Evolutionary conservation across 2,888 invertebrate genomes (phyloP), one percentile per base, ranked within the genome.

Genomic region (Calliopum simillimum): DNA sequence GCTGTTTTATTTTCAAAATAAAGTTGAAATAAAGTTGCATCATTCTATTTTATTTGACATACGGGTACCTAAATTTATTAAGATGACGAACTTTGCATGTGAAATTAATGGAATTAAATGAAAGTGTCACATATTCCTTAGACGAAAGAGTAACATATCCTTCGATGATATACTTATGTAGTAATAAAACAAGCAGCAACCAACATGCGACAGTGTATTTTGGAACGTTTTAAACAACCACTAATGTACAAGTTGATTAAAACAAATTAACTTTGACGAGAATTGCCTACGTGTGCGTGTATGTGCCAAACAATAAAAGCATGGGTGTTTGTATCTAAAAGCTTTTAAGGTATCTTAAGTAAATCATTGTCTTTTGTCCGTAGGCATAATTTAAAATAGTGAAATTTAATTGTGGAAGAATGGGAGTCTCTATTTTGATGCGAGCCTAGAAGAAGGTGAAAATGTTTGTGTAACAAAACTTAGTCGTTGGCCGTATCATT

Each of bases 251-350:
- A 64, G 43, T 46, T 72, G 72, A 74, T 75, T 71, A 53, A 71
- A 75, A 74, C 72, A 74, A 68, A 71, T 70, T 73, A 69, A 67
- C 69, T 70, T 56, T 58, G 72, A 68, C 63, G 65, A 58, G 71
- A 56, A 70, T 69, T 62, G 44, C 25, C 14, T 49, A 19, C 11
- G 33, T 23, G 41, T 16, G 25, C n/a, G 16, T 25, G 21, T 44
- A 43, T 3, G 4, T 51, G 51, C 51, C 21, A n/a, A 51, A 51
- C 21, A 19, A 51, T 51, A 33, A 8, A 0, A 33, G 33, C 8
- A 13, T 16, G 41, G 58, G 19, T 61, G 61, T 44, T 46, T 19
- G 23, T 61, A 21, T 33, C 33, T 33, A 33, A 61, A 61, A 61
- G 61, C 61, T 61, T 61, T 61, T 61, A 61, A 46, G 46, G 19